Evolutionary conservation across 2,797 vertebrate genomes (phyloP), one percentile per base, ranked within the genome.

Genomic region (Parauchenoglanis ngamensis): DNA sequence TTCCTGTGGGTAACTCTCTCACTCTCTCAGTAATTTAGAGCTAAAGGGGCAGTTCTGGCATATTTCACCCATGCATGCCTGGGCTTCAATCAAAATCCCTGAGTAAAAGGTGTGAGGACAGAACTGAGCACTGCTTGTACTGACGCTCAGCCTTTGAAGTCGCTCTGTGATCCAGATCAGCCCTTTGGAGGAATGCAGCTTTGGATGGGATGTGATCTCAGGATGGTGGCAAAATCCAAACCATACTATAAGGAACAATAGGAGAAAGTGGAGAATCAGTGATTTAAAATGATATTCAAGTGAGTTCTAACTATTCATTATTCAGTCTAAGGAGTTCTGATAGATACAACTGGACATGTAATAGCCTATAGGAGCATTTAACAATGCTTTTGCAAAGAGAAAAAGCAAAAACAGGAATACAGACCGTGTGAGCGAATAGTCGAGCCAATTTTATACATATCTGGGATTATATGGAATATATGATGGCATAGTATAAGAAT

Each of bases 111-210:
- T 67, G 76, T 88, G 85, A 72, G 31, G 2, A 65, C 67, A 68
- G 72, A 61, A 88, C 49, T 2, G 67, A 72, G 87, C 70, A 2
- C 65, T 49, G 0, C 49, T 84, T 70, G 87, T 89, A 91, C 90
- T 82, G 65, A 79, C 81, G 25, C 17, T 7, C 40, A 15, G 56
- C 80, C 91, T 94, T 94, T 93, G 89, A 93, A 90, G 89, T 88
- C 52, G n/a, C 15, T 78, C 76, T 78, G 7, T 78, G 49, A 57
- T 57, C 17, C 17, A 56, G 28, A 56, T 2, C 76, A 78, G 52
- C 28, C 85, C 63, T 54, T 59, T 40, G 61, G n/a, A 86, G 59
- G 35, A 88, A 84, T 85, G 79, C 70, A 54, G 21, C 10, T 79
- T 31, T 31, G 40, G 57, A 78, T 31, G 8, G 57, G 59, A 3